Conservation (phyloP, 2,888 invertebrate species). For the Agrochola litura region DNA sequence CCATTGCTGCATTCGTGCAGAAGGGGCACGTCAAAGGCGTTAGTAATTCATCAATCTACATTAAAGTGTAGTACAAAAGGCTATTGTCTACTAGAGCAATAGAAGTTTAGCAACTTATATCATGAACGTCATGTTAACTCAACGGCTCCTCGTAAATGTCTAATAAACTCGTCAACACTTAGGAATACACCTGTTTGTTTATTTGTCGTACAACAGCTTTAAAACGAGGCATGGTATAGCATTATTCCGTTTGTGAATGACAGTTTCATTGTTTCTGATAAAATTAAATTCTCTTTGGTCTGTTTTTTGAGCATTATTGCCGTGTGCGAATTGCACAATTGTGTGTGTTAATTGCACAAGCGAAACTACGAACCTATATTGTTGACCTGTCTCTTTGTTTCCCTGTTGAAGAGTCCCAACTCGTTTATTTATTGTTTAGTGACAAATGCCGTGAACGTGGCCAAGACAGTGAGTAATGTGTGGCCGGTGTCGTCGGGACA, state of each 20-base stretch:
- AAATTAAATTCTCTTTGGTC: constrained; percentile 38
- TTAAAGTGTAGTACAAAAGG: constrained; percentile 44
- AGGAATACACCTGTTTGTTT: constrained; percentile 22
- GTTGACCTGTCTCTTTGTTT: constrained; percentile 41
- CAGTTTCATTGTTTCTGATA: constrained; percentile 36
- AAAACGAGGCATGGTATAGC: neutral
- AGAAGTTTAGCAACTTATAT: constrained; percentile 29
- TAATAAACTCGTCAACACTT: constrained; percentile 21
- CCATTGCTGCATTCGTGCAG: constrained; percentile 26
- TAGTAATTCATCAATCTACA: constrained; percentile 51
- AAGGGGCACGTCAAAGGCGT: constrained; percentile 27
- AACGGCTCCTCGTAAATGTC: constrained; percentile 30
- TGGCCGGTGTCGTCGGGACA: constrained; percentile 47
- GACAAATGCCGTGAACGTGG: constrained; percentile 54
- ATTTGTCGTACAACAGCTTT: constrained; percentile 17
- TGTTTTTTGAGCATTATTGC: constrained; percentile 35
- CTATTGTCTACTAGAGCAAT: constrained; percentile 45
- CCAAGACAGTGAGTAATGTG: constrained; percentile 71
- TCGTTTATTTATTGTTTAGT: constrained; percentile 54
- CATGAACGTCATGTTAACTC: constrained; percentile 22
- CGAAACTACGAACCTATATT: constrained; percentile 31
- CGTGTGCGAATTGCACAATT: constrained; percentile 7
- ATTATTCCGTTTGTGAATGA: constrained; percentile 30
- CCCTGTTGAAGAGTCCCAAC: constrained; percentile 19
- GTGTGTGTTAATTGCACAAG: constrained; percentile 32